Evolutionary conservation across 2,113 vertebrate genomes (phyloP).

Genomic region (Gnathonemus longibarbis): DNA sequence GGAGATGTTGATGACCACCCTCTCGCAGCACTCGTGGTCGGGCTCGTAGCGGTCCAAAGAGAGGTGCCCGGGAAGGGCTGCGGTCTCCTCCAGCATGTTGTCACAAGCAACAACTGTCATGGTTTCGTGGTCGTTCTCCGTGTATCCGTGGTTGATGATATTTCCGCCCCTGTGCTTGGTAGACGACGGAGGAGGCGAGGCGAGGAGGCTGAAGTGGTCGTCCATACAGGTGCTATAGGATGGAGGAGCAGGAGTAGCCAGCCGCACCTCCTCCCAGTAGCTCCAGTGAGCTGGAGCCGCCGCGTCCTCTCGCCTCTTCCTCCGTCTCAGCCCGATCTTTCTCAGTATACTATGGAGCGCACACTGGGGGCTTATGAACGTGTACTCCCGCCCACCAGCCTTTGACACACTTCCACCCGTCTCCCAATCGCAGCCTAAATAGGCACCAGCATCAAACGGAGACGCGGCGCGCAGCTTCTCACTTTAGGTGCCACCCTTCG

Average conservation of each 20-base stretch:
- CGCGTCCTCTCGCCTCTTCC: constrained; percentile 19
- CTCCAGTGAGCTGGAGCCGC: constrained; percentile 41
- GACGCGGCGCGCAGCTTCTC: constrained; percentile 12
- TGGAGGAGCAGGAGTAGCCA: constrained; percentile 50
- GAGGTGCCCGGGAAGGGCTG: constrained; percentile 53
- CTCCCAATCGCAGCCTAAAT: constrained; percentile 49
- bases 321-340: constrained; percentile 15
- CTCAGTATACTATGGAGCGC: constrained; percentile 38
- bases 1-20: constrained; percentile 95
- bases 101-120: constrained; percentile 77
- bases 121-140: constrained; percentile 59
- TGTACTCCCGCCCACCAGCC: constrained; percentile 58
- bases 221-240: constrained; percentile 72
- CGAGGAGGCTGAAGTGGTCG: constrained; percentile 69
- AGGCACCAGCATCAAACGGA: constrained; percentile 33
- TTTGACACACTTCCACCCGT: constrained; percentile 52
- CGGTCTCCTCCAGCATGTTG: constrained; percentile 72
- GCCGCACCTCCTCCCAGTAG: constrained; percentile 56
- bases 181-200: constrained; percentile 62
- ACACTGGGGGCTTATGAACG: constrained; percentile 44
- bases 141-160: constrained; percentile 64
- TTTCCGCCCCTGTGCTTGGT: constrained; percentile 49
- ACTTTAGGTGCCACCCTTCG: constrained; percentile 20
- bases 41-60: constrained; percentile 54
- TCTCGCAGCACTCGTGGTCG: constrained; percentile 79